These are phyloP conservation scores for Drosophila miranda DNA, from an alignment of 1,140 invertebrate species.

Conservation along the genomic window DNA sequence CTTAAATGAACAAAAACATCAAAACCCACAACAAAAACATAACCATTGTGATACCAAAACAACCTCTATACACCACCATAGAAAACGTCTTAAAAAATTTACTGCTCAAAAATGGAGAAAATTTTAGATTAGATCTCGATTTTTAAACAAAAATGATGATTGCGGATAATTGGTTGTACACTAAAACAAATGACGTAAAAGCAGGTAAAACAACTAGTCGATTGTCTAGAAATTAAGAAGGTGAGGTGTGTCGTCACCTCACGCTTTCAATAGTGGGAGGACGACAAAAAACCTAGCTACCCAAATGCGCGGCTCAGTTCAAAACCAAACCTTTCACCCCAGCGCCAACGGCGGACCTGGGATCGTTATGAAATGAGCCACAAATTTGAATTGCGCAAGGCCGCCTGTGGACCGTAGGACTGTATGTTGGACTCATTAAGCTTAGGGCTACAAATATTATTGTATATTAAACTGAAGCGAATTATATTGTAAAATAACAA, in stretches of 20 bases:
- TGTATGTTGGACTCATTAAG: too few species aligned
- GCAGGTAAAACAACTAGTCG: background rate
- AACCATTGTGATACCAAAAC: conserved; percentile 7
- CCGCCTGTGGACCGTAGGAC: too few species aligned
- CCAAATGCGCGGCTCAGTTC: conserved; percentile 47
- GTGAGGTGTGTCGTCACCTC: too few species aligned
- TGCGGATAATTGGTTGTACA: conserved; percentile 82
- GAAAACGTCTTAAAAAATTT: conserved; percentile 10
- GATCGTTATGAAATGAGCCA: conserved; percentile 41
- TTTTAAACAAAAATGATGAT: conserved; percentile 81
- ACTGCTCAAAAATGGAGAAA: conserved; percentile 57
- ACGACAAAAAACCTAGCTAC: conserved; percentile 1
- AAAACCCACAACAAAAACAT: conserved; percentile 17
- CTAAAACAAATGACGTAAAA: conserved; percentile 47
- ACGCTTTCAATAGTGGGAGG: conserved; percentile 1
- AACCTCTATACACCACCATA: background rate
- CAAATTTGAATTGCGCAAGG: conserved; percentile 35
- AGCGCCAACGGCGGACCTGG: background rate
- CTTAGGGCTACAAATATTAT: too few species aligned
- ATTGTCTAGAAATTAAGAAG: too few species aligned
- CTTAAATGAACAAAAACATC: conserved; percentile 12
- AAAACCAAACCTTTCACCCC: conserved; percentile 5
- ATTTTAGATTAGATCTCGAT: conserved; percentile 74
- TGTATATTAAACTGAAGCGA: background rate
- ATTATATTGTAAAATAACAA: conserved; percentile 32